A percentile compares a stretch with the other conserved stretches of the same genome.
phyloP scores from a whole-genome alignment of 2,888 invertebrate species.

The Eilema depressum region DNA sequence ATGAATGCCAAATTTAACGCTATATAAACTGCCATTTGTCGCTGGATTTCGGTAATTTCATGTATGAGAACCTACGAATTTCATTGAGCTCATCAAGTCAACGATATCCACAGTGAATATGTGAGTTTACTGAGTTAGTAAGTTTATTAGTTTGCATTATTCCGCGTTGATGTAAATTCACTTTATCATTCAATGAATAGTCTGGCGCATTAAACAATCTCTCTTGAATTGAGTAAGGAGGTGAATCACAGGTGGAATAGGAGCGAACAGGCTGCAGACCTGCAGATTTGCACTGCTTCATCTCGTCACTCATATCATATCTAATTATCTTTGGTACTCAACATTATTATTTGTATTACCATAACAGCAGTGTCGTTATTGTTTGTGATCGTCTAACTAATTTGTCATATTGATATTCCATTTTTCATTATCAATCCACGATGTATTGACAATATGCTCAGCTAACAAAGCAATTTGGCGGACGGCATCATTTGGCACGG shows the following conservation, averaged over 20 bases:
- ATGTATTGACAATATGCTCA: conserved; percentile 36
- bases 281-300: neutral
- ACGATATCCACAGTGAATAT: neutral
- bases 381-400: conserved; percentile 24
- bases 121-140: neutral
- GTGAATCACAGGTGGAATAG: neutral
- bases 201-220: too few species aligned
- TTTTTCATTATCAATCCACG: conserved; percentile 25
- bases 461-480: conserved; percentile 57
- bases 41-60: too few species aligned
- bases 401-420: conserved; percentile 36
- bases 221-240: neutral
- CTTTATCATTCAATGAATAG: too few species aligned
- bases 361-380: conserved; percentile 29
- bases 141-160: neutral
- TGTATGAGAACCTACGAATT: neutral
- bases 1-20: neutral
- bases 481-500: conserved; percentile 62
- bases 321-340: neutral
- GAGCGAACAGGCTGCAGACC: neutral
- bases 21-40: neutral
- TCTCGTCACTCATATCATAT: neutral
- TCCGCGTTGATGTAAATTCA: too few species aligned
- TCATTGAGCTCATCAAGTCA: neutral
- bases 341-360: conserved; percentile 15